phyloP scores from a whole-genome alignment of 1,140 invertebrate species.

The Trichonephila inaurata region DNA sequence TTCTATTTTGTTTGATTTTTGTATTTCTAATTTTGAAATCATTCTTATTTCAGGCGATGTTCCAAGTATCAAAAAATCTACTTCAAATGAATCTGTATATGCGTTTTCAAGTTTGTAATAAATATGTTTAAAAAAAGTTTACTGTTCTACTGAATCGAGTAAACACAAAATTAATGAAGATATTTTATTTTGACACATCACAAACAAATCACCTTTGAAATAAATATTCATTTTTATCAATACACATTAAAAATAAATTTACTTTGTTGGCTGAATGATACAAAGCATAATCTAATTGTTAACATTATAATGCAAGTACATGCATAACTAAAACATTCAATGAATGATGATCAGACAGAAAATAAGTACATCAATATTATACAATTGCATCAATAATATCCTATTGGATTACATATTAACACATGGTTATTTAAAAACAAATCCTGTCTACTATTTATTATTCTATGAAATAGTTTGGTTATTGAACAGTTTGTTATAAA shows the following conservation, averaged over 20 bases:
- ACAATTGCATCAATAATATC: neutral
- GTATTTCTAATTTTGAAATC: neutral
- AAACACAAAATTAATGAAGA: neutral
- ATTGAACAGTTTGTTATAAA: neutral
- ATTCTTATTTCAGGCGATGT: neutral
- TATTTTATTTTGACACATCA: conserved; percentile 29
- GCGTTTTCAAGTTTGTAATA: neutral
- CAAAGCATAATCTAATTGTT: neutral
- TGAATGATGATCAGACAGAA: neutral
- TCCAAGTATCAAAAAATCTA: neutral
- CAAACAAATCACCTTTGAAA: conserved; percentile 1
- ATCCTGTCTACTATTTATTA: neutral
- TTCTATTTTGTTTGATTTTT: no score
- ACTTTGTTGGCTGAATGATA: neutral
- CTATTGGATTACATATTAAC: neutral
- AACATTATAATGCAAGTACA: neutral
- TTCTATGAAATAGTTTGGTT: neutral
- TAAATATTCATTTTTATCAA: conserved; percentile 1
- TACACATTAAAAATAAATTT: neutral
- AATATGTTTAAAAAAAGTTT: neutral
- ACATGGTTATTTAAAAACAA: neutral
- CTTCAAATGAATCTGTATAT: neutral
- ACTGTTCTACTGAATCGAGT: neutral
- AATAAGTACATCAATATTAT: neutral
- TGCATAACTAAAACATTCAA: neutral